A percentile compares a stretch with the other conserved stretches of the same genome.
Conservation (phyloP, 2,113 vertebrate species). For the Sminthopsis crassicaudata region DNA sequence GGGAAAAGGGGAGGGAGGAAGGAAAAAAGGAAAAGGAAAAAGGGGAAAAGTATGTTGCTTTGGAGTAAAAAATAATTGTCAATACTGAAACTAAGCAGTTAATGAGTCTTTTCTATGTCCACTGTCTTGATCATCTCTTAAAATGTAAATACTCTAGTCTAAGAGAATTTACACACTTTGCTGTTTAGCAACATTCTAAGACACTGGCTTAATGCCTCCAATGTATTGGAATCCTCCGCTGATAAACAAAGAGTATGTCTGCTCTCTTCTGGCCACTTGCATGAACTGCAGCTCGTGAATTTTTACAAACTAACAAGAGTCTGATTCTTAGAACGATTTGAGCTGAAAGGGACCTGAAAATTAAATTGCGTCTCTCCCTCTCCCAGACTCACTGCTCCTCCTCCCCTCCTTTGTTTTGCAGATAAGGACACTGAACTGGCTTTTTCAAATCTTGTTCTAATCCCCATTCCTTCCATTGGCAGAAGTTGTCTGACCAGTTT, state of each 20-base stretch:
- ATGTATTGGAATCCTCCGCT: not conserved
- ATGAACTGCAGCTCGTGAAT: not conserved
- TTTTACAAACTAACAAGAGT: not conserved
- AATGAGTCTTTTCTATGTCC: not conserved
- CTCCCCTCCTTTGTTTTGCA: not conserved
- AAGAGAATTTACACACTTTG: not conserved
- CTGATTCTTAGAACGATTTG: not conserved
- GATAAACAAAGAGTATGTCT: not conserved
- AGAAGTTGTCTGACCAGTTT: not conserved
- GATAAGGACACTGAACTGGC: not conserved
- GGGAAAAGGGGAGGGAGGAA: no score
- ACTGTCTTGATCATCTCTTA: not conserved
- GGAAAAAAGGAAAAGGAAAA: not conserved
- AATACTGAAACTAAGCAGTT: not conserved
- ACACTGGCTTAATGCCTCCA: not conserved
- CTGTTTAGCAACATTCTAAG: not conserved
- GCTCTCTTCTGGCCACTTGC: not conserved
- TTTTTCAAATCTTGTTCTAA: not conserved
- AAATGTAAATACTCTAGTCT: not conserved
- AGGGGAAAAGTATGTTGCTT: not conserved
- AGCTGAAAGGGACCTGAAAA: not conserved
- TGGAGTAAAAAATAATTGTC: slow-evolving; percentile 6
- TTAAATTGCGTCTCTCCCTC: not conserved
- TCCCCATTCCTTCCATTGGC: not conserved
- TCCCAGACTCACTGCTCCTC: not conserved